These are phyloP conservation scores for Cirrhinus molitorella DNA, from an alignment of 2,797 vertebrate species.

Conservation along the genomic window DNA sequence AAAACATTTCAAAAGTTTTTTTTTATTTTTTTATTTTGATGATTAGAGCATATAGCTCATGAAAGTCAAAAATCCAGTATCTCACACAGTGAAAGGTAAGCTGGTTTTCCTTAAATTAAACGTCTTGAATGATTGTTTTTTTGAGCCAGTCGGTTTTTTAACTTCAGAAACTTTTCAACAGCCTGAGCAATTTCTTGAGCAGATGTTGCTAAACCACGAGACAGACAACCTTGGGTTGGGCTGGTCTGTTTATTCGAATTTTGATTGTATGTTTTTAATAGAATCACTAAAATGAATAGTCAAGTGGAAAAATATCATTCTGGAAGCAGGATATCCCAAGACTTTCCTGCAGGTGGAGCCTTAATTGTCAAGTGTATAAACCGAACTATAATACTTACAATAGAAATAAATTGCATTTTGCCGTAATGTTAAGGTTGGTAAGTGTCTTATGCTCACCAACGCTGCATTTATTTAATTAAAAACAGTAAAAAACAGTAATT, in stretches of 20 bases:
- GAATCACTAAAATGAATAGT: not conserved
- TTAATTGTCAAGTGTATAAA: not conserved
- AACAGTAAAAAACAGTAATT: not conserved
- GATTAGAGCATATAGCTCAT: too few species aligned
- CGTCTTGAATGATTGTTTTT: not conserved
- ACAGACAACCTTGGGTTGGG: not conserved
- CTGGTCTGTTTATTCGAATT: not conserved
- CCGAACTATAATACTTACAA: not conserved
- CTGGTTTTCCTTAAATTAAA: not conserved
- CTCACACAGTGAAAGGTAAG: conserved; percentile 54
- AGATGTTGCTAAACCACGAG: not conserved
- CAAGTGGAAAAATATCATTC: not conserved
- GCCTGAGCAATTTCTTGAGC: not conserved
- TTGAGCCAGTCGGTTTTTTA: not conserved
- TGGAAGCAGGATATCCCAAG: not conserved
- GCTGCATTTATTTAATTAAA: not conserved
- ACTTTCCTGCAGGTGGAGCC: not conserved
- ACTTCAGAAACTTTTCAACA: not conserved
- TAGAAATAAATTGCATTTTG: not conserved
- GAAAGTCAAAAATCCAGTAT: too few species aligned
- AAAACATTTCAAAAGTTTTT: too few species aligned
- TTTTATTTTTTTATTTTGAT: too few species aligned
- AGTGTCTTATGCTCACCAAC: not conserved
- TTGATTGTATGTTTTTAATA: not conserved
- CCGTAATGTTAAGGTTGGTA: not conserved